Base-by-base conservation (phyloP, 2,113 vertebrate genomes). In the Phrynosoma blainvillii region DNA sequence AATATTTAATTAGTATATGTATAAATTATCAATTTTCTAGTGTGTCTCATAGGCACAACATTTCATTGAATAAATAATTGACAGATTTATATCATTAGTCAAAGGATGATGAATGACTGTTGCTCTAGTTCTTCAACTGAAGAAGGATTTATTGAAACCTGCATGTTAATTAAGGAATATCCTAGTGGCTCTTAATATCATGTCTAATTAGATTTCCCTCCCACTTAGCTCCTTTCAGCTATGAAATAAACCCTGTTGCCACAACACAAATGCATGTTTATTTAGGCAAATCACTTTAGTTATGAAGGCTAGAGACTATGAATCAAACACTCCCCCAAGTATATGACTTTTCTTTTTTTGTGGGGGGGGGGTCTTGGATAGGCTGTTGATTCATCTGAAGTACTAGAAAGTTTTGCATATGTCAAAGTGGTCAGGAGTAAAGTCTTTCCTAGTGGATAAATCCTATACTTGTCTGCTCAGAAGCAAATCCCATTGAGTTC, bases 121-220 rank as follows among this genome's bases (percentile, higher is more conserved):
- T 68, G 30, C 74, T 40, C 30, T 82, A 36, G 27, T 66, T 86
- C 62, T 85, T 85, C 76, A 85, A 85, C 75, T 82, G 68, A 76
- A 80, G 21, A 11, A 79, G 16, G 70, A 80, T 85, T 89, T 71
- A 86, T 86, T 76, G 65, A 76, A 76, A 82, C 62, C 25, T 71
- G 79, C 62, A 89, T 77, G 74, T 86, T 86, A 82, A 89, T 85
- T 82, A 82, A 77, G 25, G 12, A 70, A 86, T 27, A 59, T 76
- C 79, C 56, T 86, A 47, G 36, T 86, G 79, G 54, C 79, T 84
- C 70, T 54, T 40, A 10, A 86, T 84, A 13, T 77, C 18, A 47
- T 79, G 3, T 32, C 14, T 76, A 82, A 75, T 59, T 76, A 87
- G 84, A 62, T 12, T 52, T 47, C 54, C 68, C 47, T 36, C 18